Base-by-base conservation (phyloP, 2,113 vertebrate genomes). In the Cyphomyrus discorhynchus region DNA sequence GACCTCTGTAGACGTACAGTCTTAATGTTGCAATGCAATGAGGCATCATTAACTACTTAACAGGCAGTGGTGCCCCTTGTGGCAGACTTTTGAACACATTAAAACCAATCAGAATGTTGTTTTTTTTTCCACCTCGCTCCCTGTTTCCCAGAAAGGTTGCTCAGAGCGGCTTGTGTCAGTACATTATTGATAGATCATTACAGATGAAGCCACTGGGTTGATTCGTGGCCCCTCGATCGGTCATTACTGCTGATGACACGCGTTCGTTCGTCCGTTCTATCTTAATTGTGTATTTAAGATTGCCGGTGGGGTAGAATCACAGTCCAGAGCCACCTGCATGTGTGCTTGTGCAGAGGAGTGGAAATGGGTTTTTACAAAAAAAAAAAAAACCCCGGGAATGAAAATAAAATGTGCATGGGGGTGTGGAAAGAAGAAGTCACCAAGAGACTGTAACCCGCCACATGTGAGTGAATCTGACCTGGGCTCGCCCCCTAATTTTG, bases 181-280 rank as follows among this genome's bases (percentile, higher is more conserved):
- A n/a, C 15, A 31, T 50, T 77, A 77, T 62, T 88, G 87, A 62
- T 77, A 88, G 88, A 49, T 74, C 66, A 47, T 77, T 74, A 49
- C n/a, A 74, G 66, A 50, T 19, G 62, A n/a, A 74, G 49, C 85
- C 50, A 86, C 21, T 42, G 17, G 31, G 85, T 53, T 53, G 49
- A 53, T 87, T 56, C 31, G 31, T 35, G 50, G 47, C n/a, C 45
- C 49, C 27, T 53, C 50, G 50, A 27, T 35, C 17, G 42, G n/a
- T 19, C 42, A 39, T 53, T 53, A 31, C 17, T 19, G 47, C 85
- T 19, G 47, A 15, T 7, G 45, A 77, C 45, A 35, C 4, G 0
- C 45, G 27, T 74, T 74, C 35, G n/a, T 56, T 56, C 17, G 19
- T 56, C 66, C 66, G 1, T 47, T 88, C 87, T 8, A 88, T 47